phyloP scores from a whole-genome alignment of 2,888 invertebrate species.

The Syritta pipiens region DNA sequence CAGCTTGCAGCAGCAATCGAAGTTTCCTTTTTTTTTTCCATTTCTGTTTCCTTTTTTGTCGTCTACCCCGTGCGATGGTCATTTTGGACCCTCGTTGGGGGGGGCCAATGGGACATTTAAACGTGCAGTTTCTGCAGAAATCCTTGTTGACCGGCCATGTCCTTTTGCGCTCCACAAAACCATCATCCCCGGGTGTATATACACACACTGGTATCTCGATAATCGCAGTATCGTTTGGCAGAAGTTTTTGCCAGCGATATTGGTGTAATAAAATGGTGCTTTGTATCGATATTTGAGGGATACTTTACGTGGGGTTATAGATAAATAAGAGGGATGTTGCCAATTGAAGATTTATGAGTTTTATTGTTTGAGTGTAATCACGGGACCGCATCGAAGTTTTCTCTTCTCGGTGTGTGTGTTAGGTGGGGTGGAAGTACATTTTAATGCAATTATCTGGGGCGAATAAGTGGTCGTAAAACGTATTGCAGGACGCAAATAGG shows the following conservation, averaged over 20 bases:
- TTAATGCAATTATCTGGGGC: conserved; percentile 25
- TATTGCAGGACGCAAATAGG: conserved; percentile 7
- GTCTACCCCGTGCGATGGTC: conserved; percentile 46
- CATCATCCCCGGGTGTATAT: neutral
- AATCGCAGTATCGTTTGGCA: conserved; percentile 62
- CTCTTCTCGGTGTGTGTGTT: neutral
- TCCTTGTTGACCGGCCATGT: neutral
- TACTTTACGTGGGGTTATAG: conserved; percentile 48
- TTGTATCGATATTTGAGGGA: conserved; percentile 67
- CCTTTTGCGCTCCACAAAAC: neutral
- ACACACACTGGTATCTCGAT: conserved; percentile 52
- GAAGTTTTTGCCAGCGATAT: conserved; percentile 50
- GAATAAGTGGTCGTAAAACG: conserved; percentile 1
- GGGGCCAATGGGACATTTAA: conserved; percentile 54
- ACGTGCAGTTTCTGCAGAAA: conserved; percentile 48
- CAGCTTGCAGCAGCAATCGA: conserved; percentile 65
- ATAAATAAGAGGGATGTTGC: conserved; percentile 45
- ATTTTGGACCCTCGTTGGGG: conserved; percentile 43
- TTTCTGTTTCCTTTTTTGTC: conserved; percentile 4
- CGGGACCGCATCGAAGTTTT: neutral
- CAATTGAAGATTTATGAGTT: conserved; percentile 63
- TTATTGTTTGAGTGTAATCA: conserved; percentile 47
- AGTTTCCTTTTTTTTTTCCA: conserved; percentile 24
- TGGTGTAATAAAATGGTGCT: conserved; percentile 65
- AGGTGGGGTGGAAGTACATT: conserved; percentile 8